Conservation (phyloP, 2,888 invertebrate species). For the Sacculina carcini region DNA sequence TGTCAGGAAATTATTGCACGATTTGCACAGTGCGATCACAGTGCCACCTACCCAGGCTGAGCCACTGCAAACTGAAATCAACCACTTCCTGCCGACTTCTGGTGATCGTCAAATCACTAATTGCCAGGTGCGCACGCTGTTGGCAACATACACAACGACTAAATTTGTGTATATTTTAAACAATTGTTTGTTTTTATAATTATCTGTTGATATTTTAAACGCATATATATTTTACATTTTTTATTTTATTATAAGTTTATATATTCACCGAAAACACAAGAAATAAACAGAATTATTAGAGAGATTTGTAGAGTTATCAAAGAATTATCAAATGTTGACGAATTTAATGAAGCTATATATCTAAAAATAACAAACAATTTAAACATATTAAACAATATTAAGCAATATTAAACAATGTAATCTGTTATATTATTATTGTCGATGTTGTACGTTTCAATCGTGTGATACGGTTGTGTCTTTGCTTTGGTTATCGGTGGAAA, state of each 20-base stretch:
- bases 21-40: too few relatives aligned
- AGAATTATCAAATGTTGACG: too few relatives aligned
- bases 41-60: slow-evolving; percentile 28
- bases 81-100: slow-evolving; percentile 26
- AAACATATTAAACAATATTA: too few relatives aligned
- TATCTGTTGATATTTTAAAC: too few relatives aligned
- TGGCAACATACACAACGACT: slow-evolving; percentile 14
- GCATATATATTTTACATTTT: background rate
- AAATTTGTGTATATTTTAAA: slow-evolving; percentile 39
- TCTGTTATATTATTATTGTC: too few relatives aligned
- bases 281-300: background rate
- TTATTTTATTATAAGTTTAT: background rate
- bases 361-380: background rate
- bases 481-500: too few relatives aligned
- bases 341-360: background rate
- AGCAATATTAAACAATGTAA: too few relatives aligned
- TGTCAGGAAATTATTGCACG: too few relatives aligned
- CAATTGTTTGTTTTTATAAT: slow-evolving; percentile 73
- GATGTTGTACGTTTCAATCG: too few relatives aligned
- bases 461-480: too few relatives aligned
- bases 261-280: background rate
- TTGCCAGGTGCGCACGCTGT: slow-evolving; percentile 25
- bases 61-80: slow-evolving; percentile 31
- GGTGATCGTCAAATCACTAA: slow-evolving; percentile 29
- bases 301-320: too few relatives aligned